Base-by-base conservation (phyloP, 1,140 invertebrate genomes). In the Nixonia krombeini region DNA sequence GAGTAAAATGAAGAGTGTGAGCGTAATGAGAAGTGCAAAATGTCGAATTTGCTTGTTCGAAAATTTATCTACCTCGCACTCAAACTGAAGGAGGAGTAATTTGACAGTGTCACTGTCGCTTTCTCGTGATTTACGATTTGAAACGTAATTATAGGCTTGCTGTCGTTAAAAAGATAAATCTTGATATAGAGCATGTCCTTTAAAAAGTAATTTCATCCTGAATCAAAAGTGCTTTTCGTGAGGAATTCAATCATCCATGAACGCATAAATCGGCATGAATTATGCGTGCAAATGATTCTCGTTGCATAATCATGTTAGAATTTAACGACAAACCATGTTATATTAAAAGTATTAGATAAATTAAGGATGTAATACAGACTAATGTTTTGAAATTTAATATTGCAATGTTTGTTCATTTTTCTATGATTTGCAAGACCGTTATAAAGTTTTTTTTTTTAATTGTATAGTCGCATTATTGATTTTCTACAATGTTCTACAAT, bases 131-230 rank as follows among this genome's bases (percentile, higher is more conserved):
- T 65, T 65, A 57, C 57, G 26, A 45, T 41, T 41, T 38, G 18
- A 33, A 57, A 41, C 52, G 6, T 26, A 65, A 65, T 52, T 57
- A 65, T 65, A 47, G 52, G 57, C 47, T 45, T 45, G 42, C 53
- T 44, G 53, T 65, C 62, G 53, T 65, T 65, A 65, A 65, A 42
- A 49, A 65, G 57, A 65, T 57, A 41, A 47, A 65, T 65, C 35
- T 47, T 47, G 41, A 65, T 47, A 65, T 57, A 57, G 47, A 65
- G 55, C 9, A 29, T 18, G 18, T 18, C 0, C 41, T 31, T 49
- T 21, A 3, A 21, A 6, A 21, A 21, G 21, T 21, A 21, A 21
- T 3, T 2, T 21, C 2, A 3, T 21, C 21, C 6, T 21, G 21
- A 21, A 3, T 3, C 6, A 21, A 21, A 21, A 21, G 21, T 17